These are phyloP conservation scores for Chrysolina haemoptera DNA, from an alignment of 2,888 invertebrate species.

Conservation along the genomic window DNA sequence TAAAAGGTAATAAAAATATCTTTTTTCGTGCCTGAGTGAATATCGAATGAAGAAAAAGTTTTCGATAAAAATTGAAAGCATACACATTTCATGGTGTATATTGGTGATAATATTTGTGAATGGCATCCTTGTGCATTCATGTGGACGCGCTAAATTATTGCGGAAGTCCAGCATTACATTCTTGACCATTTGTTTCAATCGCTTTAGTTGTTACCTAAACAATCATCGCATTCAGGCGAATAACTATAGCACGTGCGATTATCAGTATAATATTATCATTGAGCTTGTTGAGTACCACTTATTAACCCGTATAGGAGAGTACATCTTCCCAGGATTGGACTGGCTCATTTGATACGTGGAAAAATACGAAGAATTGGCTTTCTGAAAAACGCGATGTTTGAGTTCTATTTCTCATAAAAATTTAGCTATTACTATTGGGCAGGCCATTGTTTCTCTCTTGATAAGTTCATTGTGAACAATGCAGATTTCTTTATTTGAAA, in stretches of 20 bases:
- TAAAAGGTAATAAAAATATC: too few species aligned
- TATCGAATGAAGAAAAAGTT: not conserved
- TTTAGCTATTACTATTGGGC: too few species aligned
- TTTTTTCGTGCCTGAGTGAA: too few species aligned
- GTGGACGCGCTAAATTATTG: conserved; percentile 55
- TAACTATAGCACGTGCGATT: conserved; percentile 43
- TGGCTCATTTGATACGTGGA: not conserved
- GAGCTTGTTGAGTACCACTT: conserved; percentile 11
- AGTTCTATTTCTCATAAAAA: too few species aligned
- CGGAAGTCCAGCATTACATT: conserved; percentile 63
- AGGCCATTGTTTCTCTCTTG: too few species aligned
- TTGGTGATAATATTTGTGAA: conserved; percentile 37
- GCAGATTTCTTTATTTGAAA: too few species aligned
- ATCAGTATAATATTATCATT: conserved; percentile 37
- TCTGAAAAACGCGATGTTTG: too few species aligned
- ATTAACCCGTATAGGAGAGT: not conserved
- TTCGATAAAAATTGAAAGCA: not conserved
- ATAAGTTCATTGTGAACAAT: too few species aligned
- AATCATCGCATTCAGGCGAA: conserved; percentile 28
- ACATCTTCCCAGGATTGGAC: conserved; percentile 4
- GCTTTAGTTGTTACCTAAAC: conserved; percentile 24
- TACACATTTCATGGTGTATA: conserved; percentile 5
- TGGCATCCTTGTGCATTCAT: conserved; percentile 55
- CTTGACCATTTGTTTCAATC: conserved; percentile 45
- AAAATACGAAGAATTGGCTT: not conserved